Base-by-base conservation (phyloP, 2,888 invertebrate genomes). In the Platycheirus albimanus region DNA sequence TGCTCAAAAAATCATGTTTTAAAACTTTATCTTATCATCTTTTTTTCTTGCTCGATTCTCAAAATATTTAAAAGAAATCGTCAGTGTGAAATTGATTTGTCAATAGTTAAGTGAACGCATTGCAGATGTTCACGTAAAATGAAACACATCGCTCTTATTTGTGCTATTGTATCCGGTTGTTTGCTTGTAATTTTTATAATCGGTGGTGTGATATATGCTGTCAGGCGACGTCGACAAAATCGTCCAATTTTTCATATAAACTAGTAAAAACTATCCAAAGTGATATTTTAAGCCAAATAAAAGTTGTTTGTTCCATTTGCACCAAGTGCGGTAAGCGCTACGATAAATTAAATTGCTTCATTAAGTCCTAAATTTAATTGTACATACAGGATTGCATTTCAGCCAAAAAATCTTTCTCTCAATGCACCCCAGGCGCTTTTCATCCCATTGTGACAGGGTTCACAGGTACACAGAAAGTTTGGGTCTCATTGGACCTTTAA, bases 181-280 rank as follows among this genome's bases (percentile, higher is more conserved):
- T 61, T 61, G 19, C 45, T 45, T 41, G 4, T 58, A 17, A 2
- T 61, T 30, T 43, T 64, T 38, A 15, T 28, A 33, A 51, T 64
- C 10, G 64, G 64, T 7, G 49, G 10, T 20, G 33, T 6, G 10
- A 64, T 38, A 1, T 64, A 64, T 36, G 49, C 64, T 6, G 17
- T 64, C 3, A 28, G 64, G 15, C 11, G 49, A 49, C 64, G 36
- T 15, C 36, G 64, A 47, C 64, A 36, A 49, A 47, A 64, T 64
- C 49, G 64, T 49, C 64, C 64, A 7, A 24, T 64, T 13, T 64
- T 49, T 49, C 36, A 49, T 64, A 36, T 49, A 11, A 38, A n/a
- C 11, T 6, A 64, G 24, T n/a, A 33, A 15, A 47, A n/a, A n/a
- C n/a, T n/a, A n/a, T n/a, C n/a, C 11, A 13, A 13, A 11, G 20